Evolutionary conservation across 2,888 invertebrate genomes (phyloP).

Genomic region (Cotesia congregata): DNA sequence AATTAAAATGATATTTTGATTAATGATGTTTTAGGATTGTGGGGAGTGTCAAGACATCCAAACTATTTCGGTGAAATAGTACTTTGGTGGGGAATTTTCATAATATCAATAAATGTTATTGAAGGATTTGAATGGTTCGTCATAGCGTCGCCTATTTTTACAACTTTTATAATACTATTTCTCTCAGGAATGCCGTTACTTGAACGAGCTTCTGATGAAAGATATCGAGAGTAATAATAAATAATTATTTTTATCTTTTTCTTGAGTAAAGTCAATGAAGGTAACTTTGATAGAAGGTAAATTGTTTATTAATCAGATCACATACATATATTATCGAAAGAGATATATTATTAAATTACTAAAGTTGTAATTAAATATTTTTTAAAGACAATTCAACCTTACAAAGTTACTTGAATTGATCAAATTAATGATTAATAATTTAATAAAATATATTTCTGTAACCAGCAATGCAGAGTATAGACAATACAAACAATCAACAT

Average conservation of each 20-base stretch:
- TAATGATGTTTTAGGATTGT: conserved; percentile 74
- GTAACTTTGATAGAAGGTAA: not conserved
- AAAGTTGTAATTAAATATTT: no score
- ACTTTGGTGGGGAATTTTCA: conserved; percentile 94
- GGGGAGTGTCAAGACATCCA: conserved; percentile 91
- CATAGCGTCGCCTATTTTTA: conserved; percentile 89
- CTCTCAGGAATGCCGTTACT: conserved; percentile 91
- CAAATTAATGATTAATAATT: no score
- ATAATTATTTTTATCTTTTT: conserved; percentile 8
- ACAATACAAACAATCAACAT: conserved; percentile 89
- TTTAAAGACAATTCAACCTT: no score
- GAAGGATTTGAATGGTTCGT: conserved; percentile 89
- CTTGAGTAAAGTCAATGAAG: not conserved
- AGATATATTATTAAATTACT: no score
- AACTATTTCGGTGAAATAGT: conserved; percentile 96
- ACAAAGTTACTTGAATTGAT: no score
- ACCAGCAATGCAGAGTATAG: conserved; percentile 86
- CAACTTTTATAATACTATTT: conserved; percentile 88
- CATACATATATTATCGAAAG: no score
- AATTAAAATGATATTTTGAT: not conserved
- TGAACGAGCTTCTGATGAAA: conserved; percentile 89
- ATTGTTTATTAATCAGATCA: no score
- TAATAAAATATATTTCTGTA: conserved; percentile 50
- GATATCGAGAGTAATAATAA: conserved; percentile 83
- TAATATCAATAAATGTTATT: conserved; percentile 88